Evolutionary conservation across 1,140 invertebrate species (phyloP), one percentile per base, ranked within the genome.

Genomic region (Drosophila willistoni): DNA sequence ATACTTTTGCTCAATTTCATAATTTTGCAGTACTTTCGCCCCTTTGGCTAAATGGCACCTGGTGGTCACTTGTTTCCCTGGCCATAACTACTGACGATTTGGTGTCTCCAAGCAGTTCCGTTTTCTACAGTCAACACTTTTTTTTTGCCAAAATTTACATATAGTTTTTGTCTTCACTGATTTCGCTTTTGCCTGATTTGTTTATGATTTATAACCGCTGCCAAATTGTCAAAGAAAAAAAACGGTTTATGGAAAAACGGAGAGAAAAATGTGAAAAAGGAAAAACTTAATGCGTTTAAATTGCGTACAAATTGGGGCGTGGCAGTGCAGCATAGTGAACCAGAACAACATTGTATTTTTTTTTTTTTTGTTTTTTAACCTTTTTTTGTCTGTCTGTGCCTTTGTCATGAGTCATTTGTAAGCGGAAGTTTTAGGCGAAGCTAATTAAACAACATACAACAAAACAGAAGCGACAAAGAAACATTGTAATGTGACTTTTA

Each of bases 371-470:
- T 36, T 60, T 34, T 39, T 17, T 25, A 25, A 25, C 25, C 14
- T 14, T 10, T n/a, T 19, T 17, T n/a, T n/a, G n/a, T n/a, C 19
- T 1, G 17, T 22, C 7, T 51, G 14, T 47, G 5, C 17, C 14
- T 47, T 51, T 51, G 55, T 54, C 17, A 56, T 57, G 25, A 41
- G 56, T 33, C 44, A 55, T 63, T 47, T 55, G 36, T 19, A 61
- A 64, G 74, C 81, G 81, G 82, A 85, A 87, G 73, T 85, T 70
- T 83, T 85, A 87, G 83, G 82, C 68, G 79, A 66, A 77, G 65
- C 74, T 74, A 64, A 61, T 44, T 62, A 77, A 80, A 81, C 44
- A 57, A n/a, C 36, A 39, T 1, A 68, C 3, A 68, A 66, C 44
- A 33, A 55, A 63, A 68, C 17, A 64, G 51, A 77, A 71, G 68